Base-by-base conservation (phyloP, 2,113 vertebrate genomes). In the Nesospiza acunhae region DNA sequence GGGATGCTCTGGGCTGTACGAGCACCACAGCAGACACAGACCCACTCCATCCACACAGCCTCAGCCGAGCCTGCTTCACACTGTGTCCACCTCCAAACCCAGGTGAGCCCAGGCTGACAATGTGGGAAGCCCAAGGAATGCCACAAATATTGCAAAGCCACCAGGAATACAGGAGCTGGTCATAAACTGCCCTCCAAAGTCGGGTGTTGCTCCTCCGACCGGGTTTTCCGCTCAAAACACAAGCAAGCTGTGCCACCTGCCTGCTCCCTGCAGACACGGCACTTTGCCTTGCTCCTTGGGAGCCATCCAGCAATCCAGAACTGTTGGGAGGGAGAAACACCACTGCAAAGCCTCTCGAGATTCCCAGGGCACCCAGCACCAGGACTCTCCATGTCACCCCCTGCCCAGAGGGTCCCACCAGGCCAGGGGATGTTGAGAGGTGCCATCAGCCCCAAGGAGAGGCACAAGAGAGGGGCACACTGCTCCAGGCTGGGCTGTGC, bases 131-230 rank as follows among this genome's bases (percentile, higher is more conserved):
- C 27, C 49, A 67, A 39, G n/a, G 14, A 62, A 78, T 13, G 31
- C 28, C 55, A 74, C 0, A 0, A 75, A 26, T 31, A 63, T 11
- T 37, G 28, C 35, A 63, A 75, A 14, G 39, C 47, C 74, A 39
- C 9, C 47, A 24, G 33, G 27, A 78, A 74, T 13, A 35, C 0
- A 9, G 13, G 11, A 95, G 47, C 68, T 72, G 42, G 26, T 53
- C 24, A 41, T 33, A 59, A 91, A 42, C 35, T 72, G n/a, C 35
- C 31, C 22, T 72, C 70, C 24, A n/a, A 53, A 85, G 66, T 18
- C 0, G 0, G 5, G 13, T 64, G 56, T 82, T 53, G 8, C 63
- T 87, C 33, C 23, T 39, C 64, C 0, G 0, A 37, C 18, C 0
- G 0, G 1, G 52, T 70, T 91, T 90, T 72, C 42, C 41, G 16